Evolutionary conservation across 2,888 invertebrate genomes (phyloP), one percentile per base, ranked within the genome.

Genomic region (Folsomia candida): DNA sequence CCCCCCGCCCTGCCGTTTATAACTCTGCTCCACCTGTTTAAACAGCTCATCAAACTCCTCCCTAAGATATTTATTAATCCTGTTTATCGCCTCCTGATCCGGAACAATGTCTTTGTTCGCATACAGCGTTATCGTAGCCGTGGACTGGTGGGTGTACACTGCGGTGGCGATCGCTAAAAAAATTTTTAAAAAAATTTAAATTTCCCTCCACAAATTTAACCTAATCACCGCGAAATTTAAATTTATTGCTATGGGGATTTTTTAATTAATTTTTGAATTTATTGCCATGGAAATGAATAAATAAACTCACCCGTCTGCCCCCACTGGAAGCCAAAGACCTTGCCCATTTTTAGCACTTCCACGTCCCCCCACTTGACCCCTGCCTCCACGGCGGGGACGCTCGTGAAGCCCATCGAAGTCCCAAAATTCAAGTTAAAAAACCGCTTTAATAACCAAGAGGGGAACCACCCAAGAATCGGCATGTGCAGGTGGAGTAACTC

Each of bases 321-420:
- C 79, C 79, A 79, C 54, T 77, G 77, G 3, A 79, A 68, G 14
- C 79, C 79, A 59, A 79, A 79, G 1, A 79, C 72, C 63, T 79
- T 79, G 73, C 69, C 75, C 75, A 79, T 78, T 69, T 74, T 73
- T 14, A 67, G 24, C 11, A 78, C 74, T 51, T 71, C 70, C 14
- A 73, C 69, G 61, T 73, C 78, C 37, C 67, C 71, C 18, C 73
- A 54, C 47, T 54, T 29, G 22, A 51, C 64, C 27, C 24, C 22
- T 74, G 27, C 26, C 11, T 71, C 72, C 69, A 59, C 73, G 24
- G 73, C 79, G n/a, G 79, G 79, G 9, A 79, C 73, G n/a, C 69
- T 69, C 0, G 79, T 79, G 63, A 79, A 79, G 18, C 79, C 79
- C 63, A 77, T 73, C 0, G 70, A 62, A 2, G 79, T 79, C 54